Base-by-base conservation (phyloP, 1,140 invertebrate species). In the Trichonephila inaurata region DNA sequence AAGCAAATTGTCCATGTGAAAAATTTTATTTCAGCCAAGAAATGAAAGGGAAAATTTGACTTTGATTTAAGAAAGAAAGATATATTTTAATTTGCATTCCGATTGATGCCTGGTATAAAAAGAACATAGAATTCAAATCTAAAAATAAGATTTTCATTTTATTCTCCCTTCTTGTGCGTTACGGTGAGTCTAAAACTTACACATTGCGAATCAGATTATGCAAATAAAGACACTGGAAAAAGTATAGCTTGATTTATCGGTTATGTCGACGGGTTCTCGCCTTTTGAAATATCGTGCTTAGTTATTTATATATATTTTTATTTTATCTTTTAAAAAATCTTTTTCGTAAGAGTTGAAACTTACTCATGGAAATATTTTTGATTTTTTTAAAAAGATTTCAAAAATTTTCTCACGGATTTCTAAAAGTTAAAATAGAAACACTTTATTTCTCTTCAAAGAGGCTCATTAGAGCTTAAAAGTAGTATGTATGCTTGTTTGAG, bases 181-280 rank as follows among this genome's bases (percentile, higher is more conserved):
- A 60, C 24, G 2, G n/a, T 24, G 58, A 28, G 58, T 21, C 10
- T 86, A 60, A 86, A 86, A 86, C 62, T 86, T 86, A 86, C 60
- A 28, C 21, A 14, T 86, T 86, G 21, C 10, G 51, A 86, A 86
- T 86, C 51, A 62, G 83, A 86, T 86, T 24, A 86, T 86, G 83
- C 83, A 86, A 86, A 86, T 86, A 60, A 86, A 12, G 58, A 60
- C n/a, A 28, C 40, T 69, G n/a, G 24, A 28, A 86, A 86, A 62
- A 60, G 12, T 86, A 60, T 86, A 60, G n/a, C 21, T 33, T 62
- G 83, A 86, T 86, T 60, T 58, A 60, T 28, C 16, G n/a, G 83
- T 28, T 21, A 24, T 60, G 7, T 28, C 24, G 24, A 62, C 61
- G 5, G 60, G 24, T 24, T 60, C 24, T 24, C 58, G n/a, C 44